These are phyloP conservation scores for Leptinotarsa lineolata DNA, from an alignment of 1,140 invertebrate genomes.

Conservation along the genomic window DNA sequence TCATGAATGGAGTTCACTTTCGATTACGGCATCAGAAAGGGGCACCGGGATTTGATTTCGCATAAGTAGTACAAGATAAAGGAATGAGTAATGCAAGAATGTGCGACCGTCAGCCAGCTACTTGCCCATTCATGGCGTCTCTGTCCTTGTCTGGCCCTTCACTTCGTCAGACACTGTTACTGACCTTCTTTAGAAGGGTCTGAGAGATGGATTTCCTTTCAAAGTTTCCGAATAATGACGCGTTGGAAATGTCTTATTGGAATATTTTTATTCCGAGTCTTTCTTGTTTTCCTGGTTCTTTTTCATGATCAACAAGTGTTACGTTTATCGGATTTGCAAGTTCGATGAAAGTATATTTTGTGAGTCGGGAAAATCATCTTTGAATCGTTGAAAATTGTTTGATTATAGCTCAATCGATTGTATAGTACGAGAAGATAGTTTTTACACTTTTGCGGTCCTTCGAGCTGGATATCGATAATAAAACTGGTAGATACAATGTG, in stretches of 20 bases:
- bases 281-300: slow-evolving; percentile 16
- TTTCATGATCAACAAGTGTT: slow-evolving; percentile 18
- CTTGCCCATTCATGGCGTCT: slow-evolving; percentile 29
- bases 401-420: too few relatives aligned
- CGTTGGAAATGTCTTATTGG: slow-evolving; percentile 23
- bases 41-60: slow-evolving; percentile 39
- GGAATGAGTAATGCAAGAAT: slow-evolving; percentile 33
- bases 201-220: slow-evolving; percentile 23
- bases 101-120: slow-evolving; percentile 23
- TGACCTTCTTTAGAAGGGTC: slow-evolving; percentile 31
- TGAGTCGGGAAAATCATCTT: too few relatives aligned
- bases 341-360: background rate
- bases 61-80: slow-evolving; percentile 39
- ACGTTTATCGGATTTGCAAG: background rate
- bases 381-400: too few relatives aligned
- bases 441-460: background rate
- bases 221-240: slow-evolving; percentile 30
- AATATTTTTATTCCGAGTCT: slow-evolving; percentile 25
- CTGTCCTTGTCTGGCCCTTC: slow-evolving; percentile 27
- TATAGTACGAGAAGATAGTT: too few relatives aligned
- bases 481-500: too few relatives aligned
- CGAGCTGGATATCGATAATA: background rate
- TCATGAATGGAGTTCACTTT: slow-evolving; percentile 38
- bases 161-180: slow-evolving; percentile 18
- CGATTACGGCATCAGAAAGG: slow-evolving; percentile 34